phyloP scores from a whole-genome alignment of 2,113 vertebrate species.

The Hippocampus mohnikei region DNA sequence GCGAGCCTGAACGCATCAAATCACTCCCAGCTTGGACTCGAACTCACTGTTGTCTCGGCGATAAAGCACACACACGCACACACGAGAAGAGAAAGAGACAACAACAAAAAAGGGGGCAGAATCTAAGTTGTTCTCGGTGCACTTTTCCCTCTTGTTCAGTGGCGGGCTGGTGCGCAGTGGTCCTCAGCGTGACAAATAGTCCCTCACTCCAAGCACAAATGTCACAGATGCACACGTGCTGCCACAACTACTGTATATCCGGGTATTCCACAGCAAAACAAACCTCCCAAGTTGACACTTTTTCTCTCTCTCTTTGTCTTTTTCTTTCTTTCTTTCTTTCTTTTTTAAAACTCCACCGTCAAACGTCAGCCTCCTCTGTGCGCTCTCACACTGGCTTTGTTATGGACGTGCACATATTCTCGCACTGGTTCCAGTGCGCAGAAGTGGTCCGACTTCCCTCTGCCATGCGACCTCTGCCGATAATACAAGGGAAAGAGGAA shows the following conservation, averaged over 20 bases:
- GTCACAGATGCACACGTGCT: slow-evolving; percentile 57
- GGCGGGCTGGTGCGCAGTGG: slow-evolving; percentile 66
- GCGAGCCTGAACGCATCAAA: slow-evolving; percentile 74
- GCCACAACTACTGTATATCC: slow-evolving; percentile 47
- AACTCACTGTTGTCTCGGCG: slow-evolving; percentile 69
- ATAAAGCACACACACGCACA: neutral
- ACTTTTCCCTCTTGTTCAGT: slow-evolving; percentile 69
- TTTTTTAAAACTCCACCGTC: slow-evolving; percentile 2
- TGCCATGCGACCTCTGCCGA: slow-evolving; percentile 79
- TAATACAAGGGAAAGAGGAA: slow-evolving; percentile 74
- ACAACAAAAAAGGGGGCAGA: slow-evolving; percentile 45
- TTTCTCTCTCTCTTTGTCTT: slow-evolving; percentile 25
- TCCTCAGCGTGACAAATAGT: slow-evolving; percentile 45
- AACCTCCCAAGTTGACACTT: slow-evolving; percentile 22
- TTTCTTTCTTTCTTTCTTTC: neutral
- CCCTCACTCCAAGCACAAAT: slow-evolving; percentile 39
- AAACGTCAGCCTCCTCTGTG: slow-evolving; percentile 43
- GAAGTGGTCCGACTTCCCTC: slow-evolving; percentile 70
- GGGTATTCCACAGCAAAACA: slow-evolving; percentile 43
- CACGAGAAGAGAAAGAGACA: slow-evolving; percentile 26
- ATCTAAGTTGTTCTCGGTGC: slow-evolving; percentile 52
- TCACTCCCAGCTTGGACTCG: slow-evolving; percentile 66
- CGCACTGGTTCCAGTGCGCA: slow-evolving; percentile 66
- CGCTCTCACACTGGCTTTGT: slow-evolving; percentile 66
- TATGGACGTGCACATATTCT: slow-evolving; percentile 65